Conservation (phyloP, 2,797 vertebrate genomes). For the Fratercula arctica region DNA sequence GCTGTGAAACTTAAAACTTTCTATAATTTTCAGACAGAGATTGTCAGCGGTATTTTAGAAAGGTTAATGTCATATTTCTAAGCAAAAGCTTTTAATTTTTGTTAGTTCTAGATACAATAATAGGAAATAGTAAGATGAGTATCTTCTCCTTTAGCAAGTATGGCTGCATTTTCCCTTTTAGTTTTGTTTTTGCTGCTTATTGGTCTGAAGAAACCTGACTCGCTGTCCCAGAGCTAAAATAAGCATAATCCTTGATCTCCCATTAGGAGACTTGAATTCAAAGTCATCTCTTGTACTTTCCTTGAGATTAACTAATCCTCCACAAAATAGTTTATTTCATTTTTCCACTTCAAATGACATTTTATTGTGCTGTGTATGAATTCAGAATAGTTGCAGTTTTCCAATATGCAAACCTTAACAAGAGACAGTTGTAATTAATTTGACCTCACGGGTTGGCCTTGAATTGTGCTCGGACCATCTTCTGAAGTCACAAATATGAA, state of each 20-base stretch:
- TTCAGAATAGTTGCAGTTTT: background rate
- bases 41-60: background rate
- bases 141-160: no score
- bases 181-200: background rate
- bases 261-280: background rate
- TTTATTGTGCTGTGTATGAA: background rate
- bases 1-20: background rate
- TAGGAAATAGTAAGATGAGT: background rate
- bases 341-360: background rate
- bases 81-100: background rate
- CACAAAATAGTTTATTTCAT: background rate
- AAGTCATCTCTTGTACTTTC: background rate
- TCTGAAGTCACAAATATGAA: background rate
- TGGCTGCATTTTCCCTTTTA: background rate
- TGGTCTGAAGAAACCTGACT: background rate
- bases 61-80: background rate
- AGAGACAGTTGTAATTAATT: slow-evolving; percentile 28
- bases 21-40: background rate
- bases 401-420: background rate
- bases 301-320: background rate
- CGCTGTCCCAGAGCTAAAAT: background rate
- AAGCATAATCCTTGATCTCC: slow-evolving; percentile 12
- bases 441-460: background rate
- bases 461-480: background rate
- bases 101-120: background rate